Conservation (phyloP, 1,140 invertebrate species). For the Solenopsis invicta region DNA sequence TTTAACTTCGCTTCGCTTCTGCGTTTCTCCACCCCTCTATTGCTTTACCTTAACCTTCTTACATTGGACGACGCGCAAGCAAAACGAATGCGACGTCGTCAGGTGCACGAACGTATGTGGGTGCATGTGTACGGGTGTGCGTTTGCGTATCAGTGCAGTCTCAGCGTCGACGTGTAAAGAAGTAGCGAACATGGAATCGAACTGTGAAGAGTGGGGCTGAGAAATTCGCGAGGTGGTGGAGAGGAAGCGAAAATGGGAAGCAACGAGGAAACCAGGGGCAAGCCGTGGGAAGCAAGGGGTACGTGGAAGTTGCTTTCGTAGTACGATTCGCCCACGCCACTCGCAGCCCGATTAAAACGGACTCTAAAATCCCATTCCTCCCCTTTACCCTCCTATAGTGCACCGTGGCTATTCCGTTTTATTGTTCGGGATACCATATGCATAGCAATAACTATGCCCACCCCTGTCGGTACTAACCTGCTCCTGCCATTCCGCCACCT, state of each 20-base stretch:
- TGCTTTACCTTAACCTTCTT: slow-evolving; percentile 49
- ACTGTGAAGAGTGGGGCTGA: slow-evolving; percentile 52
- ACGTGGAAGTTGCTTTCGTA: slow-evolving; percentile 51
- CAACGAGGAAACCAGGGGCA: slow-evolving; percentile 11
- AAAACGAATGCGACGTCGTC: slow-evolving; percentile 55
- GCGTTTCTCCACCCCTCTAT: slow-evolving; percentile 57
- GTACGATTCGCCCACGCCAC: slow-evolving; percentile 64
- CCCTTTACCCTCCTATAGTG: slow-evolving; percentile 49
- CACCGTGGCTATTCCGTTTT: slow-evolving; percentile 82
- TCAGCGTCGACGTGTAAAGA: slow-evolving; percentile 16
- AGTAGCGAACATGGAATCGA: slow-evolving; percentile 26
- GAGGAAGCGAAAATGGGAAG: slow-evolving; percentile 3
- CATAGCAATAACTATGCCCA: slow-evolving; percentile 83
- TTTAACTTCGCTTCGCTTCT: slow-evolving; percentile 67
- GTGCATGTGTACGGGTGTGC: not conserved
- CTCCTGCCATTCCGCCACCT: slow-evolving; percentile 61
- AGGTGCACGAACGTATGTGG: slow-evolving; percentile 42
- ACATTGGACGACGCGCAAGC: slow-evolving; percentile 39
- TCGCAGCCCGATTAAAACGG: slow-evolving; percentile 82
- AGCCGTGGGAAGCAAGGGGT: not conserved
- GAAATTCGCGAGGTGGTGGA: slow-evolving; percentile 61
- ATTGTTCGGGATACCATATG: slow-evolving; percentile 83
- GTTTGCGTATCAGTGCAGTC: slow-evolving; percentile 6
- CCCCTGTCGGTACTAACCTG: slow-evolving; percentile 65
- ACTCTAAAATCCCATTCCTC: slow-evolving; percentile 80